Base-by-base conservation (phyloP, 2,888 invertebrate species). In the Drosophila austrosaltans region DNA sequence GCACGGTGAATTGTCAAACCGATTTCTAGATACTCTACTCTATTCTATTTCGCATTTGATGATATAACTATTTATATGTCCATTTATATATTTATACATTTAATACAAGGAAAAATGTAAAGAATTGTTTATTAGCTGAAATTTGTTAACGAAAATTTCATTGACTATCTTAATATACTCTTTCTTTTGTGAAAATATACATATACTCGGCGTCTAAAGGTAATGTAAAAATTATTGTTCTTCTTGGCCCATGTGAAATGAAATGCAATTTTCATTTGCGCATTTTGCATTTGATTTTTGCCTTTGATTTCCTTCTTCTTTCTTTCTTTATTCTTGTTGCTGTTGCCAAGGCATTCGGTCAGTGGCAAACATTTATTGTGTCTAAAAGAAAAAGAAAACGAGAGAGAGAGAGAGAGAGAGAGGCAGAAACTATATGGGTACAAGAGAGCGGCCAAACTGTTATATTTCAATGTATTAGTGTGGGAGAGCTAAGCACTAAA, bases 151-250 rank as follows among this genome's bases (percentile, higher is more conserved):
- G 16, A 16, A 16, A 16, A 16, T 16, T 16, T 16, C 16, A 16
- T 30, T 30, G 6, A 5, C 30, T 5, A 0, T 5, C 6, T 30
- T 4, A 30, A 30, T 30, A 1, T 30, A 30, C 8, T 36, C 36
- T 36, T 36, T 10, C 2, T 8, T 36, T 36, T 36, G 32, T 36
- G 8, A 36, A 8, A 36, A 36, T 32, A 32, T 5, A 10, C 4
- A 8, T 36, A 48, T 3, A 22, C 3, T 48, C 48, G 2, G 10
- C 22, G 10, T 25, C 8, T 12, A 25, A 7, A 12, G 44, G 44
- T 48, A 48, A 48, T 48, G 22, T 3, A 22, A 48, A 48, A 53
- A 62, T 64, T 56, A 64, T 42, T 60, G 60, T 62, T 53, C 57
- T 59, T 73, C 57, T 59, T 73, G 40, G 20, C 44, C 25, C 25